Percentiles rank a stretch among this genome's conserved stretches.
These are phyloP conservation scores for Peromyscus aztecus DNA, from an alignment of 2,797 vertebrate genomes.

Conservation along the genomic window DNA sequence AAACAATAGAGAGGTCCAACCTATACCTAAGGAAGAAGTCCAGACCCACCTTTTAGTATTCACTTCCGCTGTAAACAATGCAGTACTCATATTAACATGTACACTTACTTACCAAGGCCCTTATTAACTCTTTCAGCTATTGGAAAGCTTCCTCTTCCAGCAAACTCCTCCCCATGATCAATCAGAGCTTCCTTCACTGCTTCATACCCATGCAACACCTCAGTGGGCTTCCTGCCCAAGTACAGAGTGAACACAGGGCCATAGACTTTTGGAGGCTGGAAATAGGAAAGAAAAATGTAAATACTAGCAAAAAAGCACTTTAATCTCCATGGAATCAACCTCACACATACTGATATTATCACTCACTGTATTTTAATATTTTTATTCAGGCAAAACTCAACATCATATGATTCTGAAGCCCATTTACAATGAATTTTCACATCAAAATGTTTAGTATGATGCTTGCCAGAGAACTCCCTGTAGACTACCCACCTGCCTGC, in stretches of 20 bases:
- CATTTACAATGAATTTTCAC: background rate
- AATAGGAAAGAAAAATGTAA: background rate
- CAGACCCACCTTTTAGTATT: background rate
- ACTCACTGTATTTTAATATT: background rate
- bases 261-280: conserved; percentile 77
- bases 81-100: fast-evolving
- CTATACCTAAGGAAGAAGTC: background rate
- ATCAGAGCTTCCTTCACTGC: conserved; percentile 81
- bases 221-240: conserved; percentile 69
- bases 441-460: too few species aligned
- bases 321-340: background rate
- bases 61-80: fast-evolving
- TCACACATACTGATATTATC: background rate
- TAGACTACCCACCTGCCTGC: too few species aligned
- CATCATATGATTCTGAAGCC: background rate
- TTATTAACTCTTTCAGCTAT: fast-evolving
- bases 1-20: fast-evolving
- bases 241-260: conserved; percentile 83
- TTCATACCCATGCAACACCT: conserved; percentile 79
- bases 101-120: background rate
- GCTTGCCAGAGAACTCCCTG: too few species aligned
- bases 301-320: background rate
- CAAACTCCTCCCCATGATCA: conserved; percentile 77
- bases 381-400: background rate
- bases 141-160: conserved; percentile 56